These are phyloP conservation scores for Tetheella fluctuosa DNA, from an alignment of 2,888 invertebrate genomes.

Conservation along the genomic window DNA sequence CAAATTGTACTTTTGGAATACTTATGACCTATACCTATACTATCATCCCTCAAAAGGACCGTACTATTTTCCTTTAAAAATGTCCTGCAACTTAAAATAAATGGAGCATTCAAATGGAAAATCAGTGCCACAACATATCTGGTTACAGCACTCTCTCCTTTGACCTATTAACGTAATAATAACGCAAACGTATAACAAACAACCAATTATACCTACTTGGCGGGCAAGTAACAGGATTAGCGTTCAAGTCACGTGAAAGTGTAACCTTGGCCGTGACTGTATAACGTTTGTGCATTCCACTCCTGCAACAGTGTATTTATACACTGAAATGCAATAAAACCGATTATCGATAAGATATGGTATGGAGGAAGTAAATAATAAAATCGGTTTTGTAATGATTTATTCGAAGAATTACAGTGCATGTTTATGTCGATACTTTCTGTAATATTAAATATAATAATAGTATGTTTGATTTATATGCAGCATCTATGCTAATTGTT, in stretches of 20 bases:
- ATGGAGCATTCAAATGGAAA: no score
- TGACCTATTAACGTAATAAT: slow-evolving; percentile 6
- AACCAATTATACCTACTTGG: background rate
- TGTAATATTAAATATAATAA: no score
- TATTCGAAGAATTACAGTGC: background rate
- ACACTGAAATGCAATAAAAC: background rate
- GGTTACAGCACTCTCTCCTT: slow-evolving; percentile 1
- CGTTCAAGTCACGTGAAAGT: slow-evolving; percentile 32
- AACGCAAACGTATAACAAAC: background rate
- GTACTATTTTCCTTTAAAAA: no score
- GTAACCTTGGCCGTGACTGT: slow-evolving; percentile 37
- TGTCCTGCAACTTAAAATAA: no score
- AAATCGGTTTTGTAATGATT: background rate
- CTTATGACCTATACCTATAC: no score
- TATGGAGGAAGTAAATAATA: background rate
- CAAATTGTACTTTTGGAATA: no score
- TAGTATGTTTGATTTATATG: no score
- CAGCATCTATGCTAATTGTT: no score
- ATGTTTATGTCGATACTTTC: no score
- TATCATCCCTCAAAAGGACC: no score
- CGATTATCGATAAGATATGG: background rate
- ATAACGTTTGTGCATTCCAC: slow-evolving; percentile 33
- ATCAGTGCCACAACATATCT: background rate
- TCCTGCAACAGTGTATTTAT: slow-evolving; percentile 24
- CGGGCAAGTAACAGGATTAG: slow-evolving; percentile 12